Percentiles rank a stretch among this genome's conserved stretches.
phyloP scores from a whole-genome alignment of 1,140 invertebrate genomes.

The Caenorhabditis inopinata region DNA sequence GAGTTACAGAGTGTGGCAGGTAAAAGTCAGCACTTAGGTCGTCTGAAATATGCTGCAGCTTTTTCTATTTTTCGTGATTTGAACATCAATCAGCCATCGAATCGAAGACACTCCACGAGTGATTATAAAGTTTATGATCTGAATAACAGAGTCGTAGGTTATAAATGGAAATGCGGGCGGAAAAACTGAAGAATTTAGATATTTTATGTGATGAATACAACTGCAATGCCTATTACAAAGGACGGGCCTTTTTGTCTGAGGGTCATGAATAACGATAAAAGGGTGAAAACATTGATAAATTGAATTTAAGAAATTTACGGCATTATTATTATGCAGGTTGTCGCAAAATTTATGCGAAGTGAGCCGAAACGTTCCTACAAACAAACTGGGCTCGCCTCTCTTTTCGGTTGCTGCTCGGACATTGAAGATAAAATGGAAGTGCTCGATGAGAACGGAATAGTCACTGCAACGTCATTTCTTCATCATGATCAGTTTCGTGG shows the following conservation, averaged over 20 bases:
- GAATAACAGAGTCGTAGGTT: conserved; percentile 7
- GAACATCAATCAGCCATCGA: background rate
- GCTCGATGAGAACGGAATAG: background rate
- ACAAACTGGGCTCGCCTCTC: background rate
- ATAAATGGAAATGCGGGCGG: too few species aligned
- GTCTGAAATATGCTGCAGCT: background rate
- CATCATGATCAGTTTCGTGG: conserved; percentile 30
- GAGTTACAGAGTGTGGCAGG: too few species aligned
- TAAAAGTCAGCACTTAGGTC: background rate
- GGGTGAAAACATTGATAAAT: background rate
- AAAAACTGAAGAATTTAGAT: background rate
- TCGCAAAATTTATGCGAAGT: background rate
- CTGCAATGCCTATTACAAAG: background rate
- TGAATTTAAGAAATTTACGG: background rate
- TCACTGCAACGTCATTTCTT: background rate
- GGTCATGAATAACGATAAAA: conserved; percentile 8
- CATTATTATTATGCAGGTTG: background rate
- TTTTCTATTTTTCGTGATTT: conserved; percentile 11
- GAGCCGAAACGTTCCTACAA: background rate
- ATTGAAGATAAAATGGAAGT: conserved; percentile 20
- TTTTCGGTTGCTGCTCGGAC: conserved; percentile 7
- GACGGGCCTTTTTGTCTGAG: conserved; percentile 4
- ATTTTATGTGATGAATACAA: background rate
- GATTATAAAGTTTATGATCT: conserved; percentile 21
- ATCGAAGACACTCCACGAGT: background rate